Conservation (phyloP, 23 tunicate genomes). For the Ciona savignyi region DNA sequence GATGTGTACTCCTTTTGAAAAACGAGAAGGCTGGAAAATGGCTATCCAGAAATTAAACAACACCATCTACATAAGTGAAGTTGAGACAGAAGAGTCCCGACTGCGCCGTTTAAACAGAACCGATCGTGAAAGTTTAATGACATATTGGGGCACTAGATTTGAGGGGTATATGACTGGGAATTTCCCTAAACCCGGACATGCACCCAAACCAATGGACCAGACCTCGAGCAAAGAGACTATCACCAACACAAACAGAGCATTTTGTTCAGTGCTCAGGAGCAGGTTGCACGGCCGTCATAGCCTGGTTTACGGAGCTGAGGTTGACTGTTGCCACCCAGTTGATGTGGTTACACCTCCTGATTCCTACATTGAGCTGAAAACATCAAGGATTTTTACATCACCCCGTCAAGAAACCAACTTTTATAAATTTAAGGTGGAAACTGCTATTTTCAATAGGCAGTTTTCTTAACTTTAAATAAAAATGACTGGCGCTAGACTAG, state of each 20-base stretch:
- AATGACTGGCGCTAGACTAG: too few species aligned
- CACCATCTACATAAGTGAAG: slow-evolving; percentile 74
- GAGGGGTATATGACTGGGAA: slow-evolving; percentile 82
- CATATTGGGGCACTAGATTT: slow-evolving; percentile 80
- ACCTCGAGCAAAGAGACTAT: slow-evolving; percentile 9
- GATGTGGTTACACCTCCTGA: slow-evolving; percentile 55
- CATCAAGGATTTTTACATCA: slow-evolving; percentile 43
- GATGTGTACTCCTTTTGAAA: slow-evolving; percentile 91
- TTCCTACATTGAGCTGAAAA: slow-evolving; percentile 76
- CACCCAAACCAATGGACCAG: background rate
- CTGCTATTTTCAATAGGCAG: too few species aligned
- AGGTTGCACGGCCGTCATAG: slow-evolving; percentile 41
- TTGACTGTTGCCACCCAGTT: slow-evolving; percentile 64
- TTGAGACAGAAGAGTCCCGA: slow-evolving; percentile 50
- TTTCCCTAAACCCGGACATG: slow-evolving; percentile 15
- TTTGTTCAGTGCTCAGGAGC: slow-evolving; percentile 49
- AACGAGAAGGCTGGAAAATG: slow-evolving; percentile 81
- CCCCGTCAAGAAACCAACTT: slow-evolving; percentile 70
- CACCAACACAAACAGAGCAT: slow-evolving; percentile 65
- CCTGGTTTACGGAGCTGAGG: slow-evolving; percentile 72
- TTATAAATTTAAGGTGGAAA: slow-evolving; percentile 54
- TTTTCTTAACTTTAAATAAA: too few species aligned
- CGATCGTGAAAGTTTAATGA: slow-evolving; percentile 51
- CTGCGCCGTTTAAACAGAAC: slow-evolving; percentile 19
- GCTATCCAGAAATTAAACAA: slow-evolving; percentile 52